These are phyloP conservation scores for Lota lota DNA, from an alignment of 2,113 vertebrate genomes.

Conservation along the genomic window DNA sequence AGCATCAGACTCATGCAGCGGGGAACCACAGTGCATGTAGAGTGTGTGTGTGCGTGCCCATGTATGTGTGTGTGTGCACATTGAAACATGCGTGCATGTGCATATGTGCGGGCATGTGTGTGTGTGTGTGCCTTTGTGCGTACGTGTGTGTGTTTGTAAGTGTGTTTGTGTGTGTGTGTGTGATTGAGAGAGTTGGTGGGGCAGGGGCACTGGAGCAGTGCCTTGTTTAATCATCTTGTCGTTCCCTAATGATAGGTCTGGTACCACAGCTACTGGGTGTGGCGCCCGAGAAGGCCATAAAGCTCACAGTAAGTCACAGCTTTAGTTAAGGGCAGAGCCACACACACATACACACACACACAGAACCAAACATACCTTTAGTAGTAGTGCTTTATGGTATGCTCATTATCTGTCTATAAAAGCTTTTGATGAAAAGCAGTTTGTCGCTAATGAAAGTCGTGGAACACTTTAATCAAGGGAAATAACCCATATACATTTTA, in stretches of 20 bases:
- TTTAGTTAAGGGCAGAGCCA: slow-evolving; percentile 18
- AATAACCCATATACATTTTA: too few species aligned
- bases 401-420: slow-evolving; percentile 1
- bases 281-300: slow-evolving; percentile 92
- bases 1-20: slow-evolving; percentile 68
- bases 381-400: background rate
- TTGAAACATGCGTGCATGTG: too few species aligned
- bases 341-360: slow-evolving; percentile 21
- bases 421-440: slow-evolving; percentile 2
- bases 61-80: slow-evolving; percentile 25
- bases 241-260: slow-evolving; percentile 84
- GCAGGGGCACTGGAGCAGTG: slow-evolving; percentile 51
- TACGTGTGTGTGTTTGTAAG: too few species aligned
- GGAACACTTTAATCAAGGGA: background rate
- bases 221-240: slow-evolving; percentile 73
- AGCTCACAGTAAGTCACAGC: slow-evolving; percentile 86
- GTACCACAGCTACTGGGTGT: slow-evolving; percentile 94
- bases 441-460: background rate
- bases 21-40: slow-evolving; percentile 57
- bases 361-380: slow-evolving; percentile 2
- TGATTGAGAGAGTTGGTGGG: slow-evolving; percentile 12
- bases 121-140: too few species aligned
- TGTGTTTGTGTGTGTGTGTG: too few species aligned
- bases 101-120: too few species aligned
- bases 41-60: slow-evolving; percentile 5